Base-by-base conservation (phyloP, 2,113 vertebrate genomes). In the Aptenodytes forsteri region DNA sequence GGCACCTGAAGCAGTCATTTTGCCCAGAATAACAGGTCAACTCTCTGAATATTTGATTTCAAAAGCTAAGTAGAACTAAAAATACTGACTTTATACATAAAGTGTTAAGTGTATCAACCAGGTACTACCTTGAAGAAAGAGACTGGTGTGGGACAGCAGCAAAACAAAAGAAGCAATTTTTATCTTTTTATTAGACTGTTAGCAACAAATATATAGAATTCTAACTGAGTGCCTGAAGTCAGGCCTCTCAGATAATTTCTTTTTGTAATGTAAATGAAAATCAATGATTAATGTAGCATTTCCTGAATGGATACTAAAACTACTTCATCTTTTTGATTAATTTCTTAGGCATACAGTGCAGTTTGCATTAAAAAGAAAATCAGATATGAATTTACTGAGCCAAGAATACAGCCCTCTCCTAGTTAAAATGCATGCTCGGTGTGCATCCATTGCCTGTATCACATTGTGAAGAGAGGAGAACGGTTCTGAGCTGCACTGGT, bases 241-340 rank as follows among this genome's bases (percentile, higher is more conserved):
- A 87, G 26, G 14, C 25, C 21, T 83, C 67, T 95, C 38, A 64
- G 52, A 72, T 47, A 78, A 83, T 83, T 75, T 87, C 18, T 71
- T 96, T 87, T 87, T 84, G 38, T 75, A 87, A 91, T 69, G 38
- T 72, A 93, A 95, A 89, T 67, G 47, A 91, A 94, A 87, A 94
- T 72, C n/a, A 27, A 36, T 89, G 10, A 94, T 89, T 79, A 94
- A 89, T 61, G 47, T 89, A 89, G 34, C n/a, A 76, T 82, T 91
- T 84, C 47, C 29, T 72, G 70, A 72, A 85, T 54, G 56, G 27
- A 32, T 67, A 34, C 52, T 71, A 59, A 78, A 96, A 56, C 50
- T 64, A 26, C n/a, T 93, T 95, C 5, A 81, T 81, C 64, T 67
- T 89, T 89, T 89, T 95, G 44, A 93, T 87, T 89, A 93, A 79